These are phyloP conservation scores for Heliconius charithonia DNA, from an alignment of 2,888 invertebrate species.

Conservation along the genomic window DNA sequence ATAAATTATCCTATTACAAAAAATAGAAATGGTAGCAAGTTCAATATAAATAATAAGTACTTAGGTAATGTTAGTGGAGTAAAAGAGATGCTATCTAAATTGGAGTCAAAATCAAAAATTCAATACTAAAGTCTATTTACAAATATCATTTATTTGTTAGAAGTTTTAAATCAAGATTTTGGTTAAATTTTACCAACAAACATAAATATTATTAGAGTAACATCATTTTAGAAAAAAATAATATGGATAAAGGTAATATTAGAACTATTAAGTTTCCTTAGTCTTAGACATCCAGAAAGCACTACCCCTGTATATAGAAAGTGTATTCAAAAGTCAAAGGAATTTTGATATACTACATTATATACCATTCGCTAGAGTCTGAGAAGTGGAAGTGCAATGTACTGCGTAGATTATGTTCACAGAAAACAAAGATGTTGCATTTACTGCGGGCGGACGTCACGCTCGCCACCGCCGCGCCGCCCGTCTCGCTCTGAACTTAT, in stretches of 20 bases:
- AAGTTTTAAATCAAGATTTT: too few species aligned
- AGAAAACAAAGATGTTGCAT: conserved; percentile 13
- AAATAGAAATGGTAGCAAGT: too few species aligned
- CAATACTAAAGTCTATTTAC: too few species aligned
- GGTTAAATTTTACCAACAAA: too few species aligned
- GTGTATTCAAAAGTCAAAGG: background rate
- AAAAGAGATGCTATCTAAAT: too few species aligned
- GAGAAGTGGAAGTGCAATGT: background rate
- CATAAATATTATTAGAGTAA: background rate
- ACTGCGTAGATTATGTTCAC: conserved; percentile 5
- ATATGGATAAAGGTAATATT: too few species aligned
- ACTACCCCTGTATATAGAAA: background rate
- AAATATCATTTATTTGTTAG: too few species aligned
- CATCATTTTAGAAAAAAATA: too few species aligned
- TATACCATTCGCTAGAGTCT: background rate
- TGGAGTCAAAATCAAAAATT: too few species aligned
- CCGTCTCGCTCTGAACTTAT: background rate
- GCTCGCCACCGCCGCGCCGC: background rate
- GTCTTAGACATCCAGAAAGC: background rate
- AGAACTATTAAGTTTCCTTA: too few species aligned
- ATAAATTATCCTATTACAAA: background rate
- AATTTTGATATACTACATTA: background rate
- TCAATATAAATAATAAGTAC: too few species aligned
- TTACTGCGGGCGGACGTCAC: conserved; percentile 3
- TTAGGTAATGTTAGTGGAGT: too few species aligned